These are phyloP conservation scores for Xestoiulus laeticollis DNA, from an alignment of 2,888 invertebrate species.

Conservation along the genomic window DNA sequence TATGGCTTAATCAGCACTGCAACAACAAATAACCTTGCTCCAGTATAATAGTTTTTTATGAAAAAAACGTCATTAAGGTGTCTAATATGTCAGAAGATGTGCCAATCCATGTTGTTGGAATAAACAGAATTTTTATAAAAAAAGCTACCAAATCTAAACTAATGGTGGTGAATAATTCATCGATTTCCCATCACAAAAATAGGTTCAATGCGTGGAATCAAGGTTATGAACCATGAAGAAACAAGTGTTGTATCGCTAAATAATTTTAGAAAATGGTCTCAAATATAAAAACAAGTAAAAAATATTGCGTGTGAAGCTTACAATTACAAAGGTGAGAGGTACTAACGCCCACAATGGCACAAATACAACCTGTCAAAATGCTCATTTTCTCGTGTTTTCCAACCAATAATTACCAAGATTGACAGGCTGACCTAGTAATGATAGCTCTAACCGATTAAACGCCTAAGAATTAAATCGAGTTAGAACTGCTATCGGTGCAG, in stretches of 20 bases:
- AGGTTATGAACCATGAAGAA: neutral
- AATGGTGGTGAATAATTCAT: neutral
- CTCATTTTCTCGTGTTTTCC: conserved; percentile 12
- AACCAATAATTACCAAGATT: conserved; percentile 12
- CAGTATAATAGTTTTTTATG: neutral
- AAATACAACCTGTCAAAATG: conserved; percentile 11
- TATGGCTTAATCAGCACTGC: neutral
- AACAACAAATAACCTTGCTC: neutral
- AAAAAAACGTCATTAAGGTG: neutral
- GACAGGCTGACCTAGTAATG: neutral
- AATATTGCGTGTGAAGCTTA: neutral
- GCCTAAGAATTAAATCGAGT: conserved; percentile 8
- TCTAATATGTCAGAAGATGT: neutral
- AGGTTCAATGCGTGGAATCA: neutral
- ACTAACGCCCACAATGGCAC: neutral
- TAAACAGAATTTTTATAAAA: neutral
- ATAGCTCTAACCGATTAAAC: conserved; percentile 1
- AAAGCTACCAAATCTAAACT: neutral
- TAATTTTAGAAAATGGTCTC: neutral
- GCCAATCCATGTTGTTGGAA: neutral
- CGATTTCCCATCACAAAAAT: neutral
- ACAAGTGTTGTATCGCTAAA: neutral
- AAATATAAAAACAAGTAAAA: neutral
- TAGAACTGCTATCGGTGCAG: neutral
- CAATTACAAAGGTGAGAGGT: conserved; percentile 32